A percentile compares a stretch with the other conserved stretches of the same genome.
These are phyloP conservation scores for Trichonephila inaurata DNA, from an alignment of 1,140 invertebrate genomes.

Conservation along the genomic window DNA sequence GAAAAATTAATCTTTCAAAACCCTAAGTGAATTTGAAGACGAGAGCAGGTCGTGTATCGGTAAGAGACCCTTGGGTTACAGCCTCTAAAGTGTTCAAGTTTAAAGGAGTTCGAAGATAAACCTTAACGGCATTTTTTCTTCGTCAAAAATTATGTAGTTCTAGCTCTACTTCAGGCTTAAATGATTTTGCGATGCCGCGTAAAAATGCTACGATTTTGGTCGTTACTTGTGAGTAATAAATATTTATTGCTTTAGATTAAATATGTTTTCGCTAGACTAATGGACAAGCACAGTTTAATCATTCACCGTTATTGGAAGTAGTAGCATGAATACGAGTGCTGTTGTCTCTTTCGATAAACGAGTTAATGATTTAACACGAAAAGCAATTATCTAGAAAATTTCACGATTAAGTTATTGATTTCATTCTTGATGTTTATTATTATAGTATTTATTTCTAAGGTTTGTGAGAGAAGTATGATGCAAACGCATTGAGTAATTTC, in stretches of 20 bases:
- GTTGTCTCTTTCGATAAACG: constrained; percentile 19
- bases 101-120: constrained; percentile 66
- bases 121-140: constrained; percentile 64
- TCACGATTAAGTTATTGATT: constrained; percentile 47
- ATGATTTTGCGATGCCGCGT: not conserved
- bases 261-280: constrained; percentile 48
- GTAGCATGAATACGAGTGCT: not conserved
- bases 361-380: constrained; percentile 52
- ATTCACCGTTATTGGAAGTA: constrained; percentile 9
- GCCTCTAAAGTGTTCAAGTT: constrained; percentile 51
- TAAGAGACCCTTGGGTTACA: constrained; percentile 63
- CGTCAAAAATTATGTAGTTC: constrained; percentile 39
- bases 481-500: not conserved
- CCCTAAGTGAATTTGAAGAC: constrained; percentile 60
- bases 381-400: constrained; percentile 49
- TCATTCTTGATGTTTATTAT: not conserved
- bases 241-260: constrained; percentile 67
- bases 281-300: constrained; percentile 33
- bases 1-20: constrained; percentile 65
- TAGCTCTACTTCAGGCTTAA: not conserved
- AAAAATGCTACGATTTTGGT: constrained; percentile 43
- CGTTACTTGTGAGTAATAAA: constrained; percentile 56
- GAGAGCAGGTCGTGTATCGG: not conserved
- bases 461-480: not conserved
- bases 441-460: not conserved